Base-by-base conservation (phyloP, 1,140 invertebrate species). In the Sycophaga agraensis region DNA sequence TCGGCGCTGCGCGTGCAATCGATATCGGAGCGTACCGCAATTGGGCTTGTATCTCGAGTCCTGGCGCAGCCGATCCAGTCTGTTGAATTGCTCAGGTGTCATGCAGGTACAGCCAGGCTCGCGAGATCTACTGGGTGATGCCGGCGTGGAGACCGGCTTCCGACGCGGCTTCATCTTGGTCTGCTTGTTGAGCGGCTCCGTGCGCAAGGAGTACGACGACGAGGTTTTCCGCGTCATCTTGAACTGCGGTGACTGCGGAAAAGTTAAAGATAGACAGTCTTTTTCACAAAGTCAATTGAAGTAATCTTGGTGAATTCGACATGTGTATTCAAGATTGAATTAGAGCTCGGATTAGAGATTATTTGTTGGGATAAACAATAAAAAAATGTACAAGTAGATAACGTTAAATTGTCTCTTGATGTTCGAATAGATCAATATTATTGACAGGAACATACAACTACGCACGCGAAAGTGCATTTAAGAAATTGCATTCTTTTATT, bases 211-310 rank as follows among this genome's bases (percentile, higher is more conserved):
- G 82, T 96, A 97, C 73, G 94, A 96, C 70, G 94, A 97, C 62
- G 93, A 95, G 69, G 94, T 93, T 86, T 97, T 98, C 77, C 96
- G 88, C 74, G 93, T 93, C 86, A 96, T 97, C 86, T 96, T 97
- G 86, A 96, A 96, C 76, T 93, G 92, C 73, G 93, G 94, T 83
- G 93, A 96, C 95, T 98, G 89, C n/a, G n/a, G n/a, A n/a, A 39
- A 39, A 3, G 11, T 17, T 79, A 89, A 89, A 83, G 64, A 68
- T 64, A 76, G 66, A 70, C 60, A 19, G 12, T 1, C 14, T 22
- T 54, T 28, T 46, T 46, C n/a, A n/a, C n/a, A n/a, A n/a, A n/a
- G n/a, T n/a, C n/a, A n/a, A n/a, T n/a, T n/a, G n/a, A n/a, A n/a
- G n/a, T n/a, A n/a, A n/a, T n/a, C n/a, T n/a, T n/a, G n/a, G n/a